Evolutionary conservation across 2,113 vertebrate genomes (phyloP), one percentile per base, ranked within the genome.

Genomic region (Phycodurus eques): DNA sequence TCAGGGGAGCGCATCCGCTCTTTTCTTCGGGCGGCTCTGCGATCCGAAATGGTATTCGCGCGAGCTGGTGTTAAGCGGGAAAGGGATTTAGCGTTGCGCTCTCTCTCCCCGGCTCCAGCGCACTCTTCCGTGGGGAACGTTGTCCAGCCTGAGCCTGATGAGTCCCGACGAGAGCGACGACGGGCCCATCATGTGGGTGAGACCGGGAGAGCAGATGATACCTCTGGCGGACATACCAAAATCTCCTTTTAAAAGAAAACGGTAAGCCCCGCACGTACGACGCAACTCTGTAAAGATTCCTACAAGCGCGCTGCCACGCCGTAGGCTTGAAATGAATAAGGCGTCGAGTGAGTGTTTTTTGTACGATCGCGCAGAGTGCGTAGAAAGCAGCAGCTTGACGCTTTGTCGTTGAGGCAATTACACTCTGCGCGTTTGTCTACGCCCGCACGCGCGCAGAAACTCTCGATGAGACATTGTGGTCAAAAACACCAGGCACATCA

Each of bases 171-270:
- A 91, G 75, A 91, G 90, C 14, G 90, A 91, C 71, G 90, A 91
- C 7, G 90, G 90, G 70, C 90, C 90, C 75, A 91, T 91, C 69
- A 91, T 91, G 90, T 91, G 90, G 90, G 90, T 91, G 83, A 72
- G 90, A 82, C 90, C 90, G 0, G 90, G 90, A 63, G 90, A 91
- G 66, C 90, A 91, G 85, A 91, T 90, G 88, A 91, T 91, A 70
- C 90, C 90, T 0, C 75, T 91, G 83, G 90, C 90, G 12, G 90
- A 91, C 80, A 91, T 91, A 88, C 90, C 90, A 43, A 91, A 91
- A 60, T 91, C 90, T 3, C 90, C 90, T 56, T 91, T 90, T 71
- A 91, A 91, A 83, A 84, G 88, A 53, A 91, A 89, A 90, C 85
- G 90, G 90, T 90, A 68, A 39, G 87, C 44, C 43, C 14, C 35